Evolutionary conservation across 2,888 invertebrate genomes (phyloP).

Genomic region (Metopia argyrocephala): DNA sequence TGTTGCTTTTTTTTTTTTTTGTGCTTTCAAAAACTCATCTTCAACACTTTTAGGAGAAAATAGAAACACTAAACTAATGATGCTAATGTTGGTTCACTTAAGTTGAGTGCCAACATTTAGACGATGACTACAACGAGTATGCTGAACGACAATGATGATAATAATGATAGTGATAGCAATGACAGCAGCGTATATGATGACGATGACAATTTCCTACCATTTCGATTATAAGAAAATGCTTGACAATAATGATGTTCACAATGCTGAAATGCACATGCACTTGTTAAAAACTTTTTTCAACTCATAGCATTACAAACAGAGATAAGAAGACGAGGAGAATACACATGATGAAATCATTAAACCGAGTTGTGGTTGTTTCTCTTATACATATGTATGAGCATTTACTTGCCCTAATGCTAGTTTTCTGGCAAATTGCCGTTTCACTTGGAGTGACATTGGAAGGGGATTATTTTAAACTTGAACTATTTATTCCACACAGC

Average conservation of each 20-base stretch:
- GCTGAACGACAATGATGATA: neutral
- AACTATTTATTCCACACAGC: conserved; percentile 31
- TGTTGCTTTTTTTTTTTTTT: too few species aligned
- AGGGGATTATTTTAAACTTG: conserved; percentile 51
- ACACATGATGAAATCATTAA: conserved; percentile 18
- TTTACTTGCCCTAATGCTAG: neutral
- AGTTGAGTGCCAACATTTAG: conserved; percentile 63
- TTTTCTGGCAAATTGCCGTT: neutral
- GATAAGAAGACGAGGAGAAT: neutral
- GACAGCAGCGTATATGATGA: neutral
- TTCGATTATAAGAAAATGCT: conserved; percentile 28
- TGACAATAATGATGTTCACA: conserved; percentile 34
- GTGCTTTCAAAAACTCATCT: conserved; percentile 54
- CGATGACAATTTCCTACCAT: conserved; percentile 18
- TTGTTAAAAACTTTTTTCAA: conserved; percentile 6
- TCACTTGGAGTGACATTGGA: conserved; percentile 41
- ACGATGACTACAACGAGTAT: too few species aligned
- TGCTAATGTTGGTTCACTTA: conserved; percentile 63
- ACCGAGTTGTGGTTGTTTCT: conserved; percentile 5
- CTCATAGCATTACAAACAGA: conserved; percentile 14
- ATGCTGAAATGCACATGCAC: conserved; percentile 26
- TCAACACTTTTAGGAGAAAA: conserved; percentile 47
- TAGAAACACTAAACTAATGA: conserved; percentile 61
- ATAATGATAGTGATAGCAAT: neutral
- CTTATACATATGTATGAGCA: too few species aligned